Percentiles rank a stretch among this genome's conserved stretches.
phyloP scores from a whole-genome alignment of 2,113 vertebrate species.

The Paracanthobrama guichenoti region DNA sequence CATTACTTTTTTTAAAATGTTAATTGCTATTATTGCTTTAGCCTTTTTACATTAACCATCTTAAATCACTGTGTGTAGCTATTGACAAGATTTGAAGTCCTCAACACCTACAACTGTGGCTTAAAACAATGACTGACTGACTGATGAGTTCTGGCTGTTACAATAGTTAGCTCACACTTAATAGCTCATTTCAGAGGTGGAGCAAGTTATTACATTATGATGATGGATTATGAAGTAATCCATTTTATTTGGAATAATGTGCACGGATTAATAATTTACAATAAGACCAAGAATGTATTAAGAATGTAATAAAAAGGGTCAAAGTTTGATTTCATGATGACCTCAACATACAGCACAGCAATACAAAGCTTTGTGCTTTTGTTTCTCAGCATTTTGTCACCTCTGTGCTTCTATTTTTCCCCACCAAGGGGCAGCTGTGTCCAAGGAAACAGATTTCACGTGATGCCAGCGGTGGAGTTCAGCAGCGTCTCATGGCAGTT shows the following conservation, averaged over 20 bases:
- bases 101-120: no score
- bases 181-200: background rate
- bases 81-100: no score
- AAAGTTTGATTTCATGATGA: background rate
- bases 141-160: background rate
- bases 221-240: background rate
- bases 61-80: no score
- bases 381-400: background rate
- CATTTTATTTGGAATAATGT: background rate
- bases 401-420: background rate
- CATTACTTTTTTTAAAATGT: no score
- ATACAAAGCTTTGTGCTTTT: background rate
- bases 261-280: background rate
- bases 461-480: background rate
- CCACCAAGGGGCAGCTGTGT: slow-evolving; percentile 70
- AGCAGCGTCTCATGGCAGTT: slow-evolving; percentile 53
- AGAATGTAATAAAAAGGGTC: background rate
- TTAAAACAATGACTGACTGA: background rate
- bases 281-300: background rate
- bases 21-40: no score
- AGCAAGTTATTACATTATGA: background rate
- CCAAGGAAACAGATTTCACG: slow-evolving; percentile 42
- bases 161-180: background rate
- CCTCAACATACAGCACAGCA: background rate
- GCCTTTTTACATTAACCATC: no score